A percentile compares a stretch with the other conserved stretches of the same genome.
Evolutionary conservation across 2,888 invertebrate genomes (phyloP).

Genomic region (Dicranocentrus wangi): DNA sequence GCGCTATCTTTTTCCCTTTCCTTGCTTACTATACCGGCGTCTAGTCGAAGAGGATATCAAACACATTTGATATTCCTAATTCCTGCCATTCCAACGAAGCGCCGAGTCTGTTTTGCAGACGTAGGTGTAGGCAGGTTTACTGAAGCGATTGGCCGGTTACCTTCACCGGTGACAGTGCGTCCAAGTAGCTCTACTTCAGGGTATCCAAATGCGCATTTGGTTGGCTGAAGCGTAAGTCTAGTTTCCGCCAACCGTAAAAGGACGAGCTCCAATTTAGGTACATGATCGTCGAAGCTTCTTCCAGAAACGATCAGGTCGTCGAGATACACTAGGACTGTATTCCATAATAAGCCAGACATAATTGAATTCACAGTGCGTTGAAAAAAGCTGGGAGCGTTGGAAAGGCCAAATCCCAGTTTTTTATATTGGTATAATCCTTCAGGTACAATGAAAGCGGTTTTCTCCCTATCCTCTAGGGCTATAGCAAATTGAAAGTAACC

Average conservation of each 20-base stretch:
- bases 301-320: conserved; percentile 73
- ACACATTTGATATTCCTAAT: too few relatives aligned
- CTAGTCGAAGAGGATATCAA: too few relatives aligned
- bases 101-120: not conserved
- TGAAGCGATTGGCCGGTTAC: not conserved
- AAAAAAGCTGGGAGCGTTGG: conserved; percentile 30
- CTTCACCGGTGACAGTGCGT: conserved; percentile 57
- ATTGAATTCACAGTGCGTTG: not conserved
- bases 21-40: too few relatives aligned
- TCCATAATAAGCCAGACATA: conserved; percentile 4
- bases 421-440: conserved; percentile 43
- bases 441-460: conserved; percentile 35
- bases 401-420: conserved; percentile 37
- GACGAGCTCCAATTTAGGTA: conserved; percentile 46
- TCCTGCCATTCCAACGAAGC: not conserved
- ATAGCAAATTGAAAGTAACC: conserved; percentile 40
- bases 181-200: conserved; percentile 73
- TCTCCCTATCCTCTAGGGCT: not conserved
- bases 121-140: not conserved
- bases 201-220: conserved; percentile 73
- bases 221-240: conserved; percentile 72
- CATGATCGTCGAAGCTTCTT: conserved; percentile 69
- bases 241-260: conserved; percentile 13
- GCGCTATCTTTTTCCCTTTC: too few relatives aligned
- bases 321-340: conserved; percentile 67